Evolutionary conservation across 2,888 invertebrate species (phyloP).

Genomic region (Nemurella pictetii): DNA sequence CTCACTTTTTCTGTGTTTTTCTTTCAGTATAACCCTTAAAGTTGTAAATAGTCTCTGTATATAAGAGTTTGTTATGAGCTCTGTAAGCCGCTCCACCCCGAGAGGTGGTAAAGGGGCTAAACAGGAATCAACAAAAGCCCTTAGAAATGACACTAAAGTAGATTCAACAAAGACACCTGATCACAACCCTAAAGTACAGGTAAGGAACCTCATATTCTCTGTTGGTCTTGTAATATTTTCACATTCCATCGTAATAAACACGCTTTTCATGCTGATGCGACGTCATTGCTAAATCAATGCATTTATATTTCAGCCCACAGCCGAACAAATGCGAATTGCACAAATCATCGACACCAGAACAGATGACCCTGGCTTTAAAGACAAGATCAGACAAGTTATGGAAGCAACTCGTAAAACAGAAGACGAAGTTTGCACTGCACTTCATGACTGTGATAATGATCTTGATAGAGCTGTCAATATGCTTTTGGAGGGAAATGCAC

Average conservation of each 20-base stretch:
- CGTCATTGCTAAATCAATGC: background rate
- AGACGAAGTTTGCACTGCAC: slow-evolving; percentile 88
- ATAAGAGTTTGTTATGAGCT: slow-evolving; percentile 71
- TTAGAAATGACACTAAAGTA: slow-evolving; percentile 61
- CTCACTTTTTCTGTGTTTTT: slow-evolving; percentile 42
- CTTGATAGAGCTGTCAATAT: slow-evolving; percentile 79
- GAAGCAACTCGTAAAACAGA: slow-evolving; percentile 88
- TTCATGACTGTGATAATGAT: slow-evolving; percentile 92
- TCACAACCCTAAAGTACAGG: slow-evolving; percentile 60
- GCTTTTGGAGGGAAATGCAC: slow-evolving; percentile 72
- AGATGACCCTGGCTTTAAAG: slow-evolving; percentile 64
- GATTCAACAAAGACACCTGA: slow-evolving; percentile 62
- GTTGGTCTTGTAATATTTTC: background rate
- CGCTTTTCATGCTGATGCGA: no score
- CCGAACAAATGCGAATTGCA: slow-evolving; percentile 83
- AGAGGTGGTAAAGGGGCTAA: slow-evolving; percentile 59
- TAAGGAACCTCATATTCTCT: slow-evolving; percentile 43
- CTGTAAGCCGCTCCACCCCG: slow-evolving; percentile 69
- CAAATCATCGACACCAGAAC: slow-evolving; percentile 74
- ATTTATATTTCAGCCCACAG: slow-evolving; percentile 64
- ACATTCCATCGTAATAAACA: background rate
- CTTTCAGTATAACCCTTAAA: slow-evolving; percentile 57
- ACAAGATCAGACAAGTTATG: slow-evolving; percentile 78
- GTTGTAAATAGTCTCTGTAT: slow-evolving; percentile 80
- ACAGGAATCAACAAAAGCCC: slow-evolving; percentile 49